Evolutionary conservation across 2,888 invertebrate species (phyloP).

Genomic region (Ennomos fuscantarius): DNA sequence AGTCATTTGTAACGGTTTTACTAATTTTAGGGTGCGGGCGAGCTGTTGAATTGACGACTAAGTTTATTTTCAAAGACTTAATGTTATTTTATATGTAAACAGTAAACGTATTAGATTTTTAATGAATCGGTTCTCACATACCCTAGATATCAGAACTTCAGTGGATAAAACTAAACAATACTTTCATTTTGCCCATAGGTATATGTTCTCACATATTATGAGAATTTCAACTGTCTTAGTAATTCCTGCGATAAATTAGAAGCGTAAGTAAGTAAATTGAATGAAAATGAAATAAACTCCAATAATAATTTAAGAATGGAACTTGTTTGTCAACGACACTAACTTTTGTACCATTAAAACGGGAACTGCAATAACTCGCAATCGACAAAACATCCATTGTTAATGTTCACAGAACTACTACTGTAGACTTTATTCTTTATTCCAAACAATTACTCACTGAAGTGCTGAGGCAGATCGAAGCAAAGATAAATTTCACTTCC

Average conservation of each 20-base stretch:
- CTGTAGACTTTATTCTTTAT: slow-evolving; percentile 29
- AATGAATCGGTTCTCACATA: no score
- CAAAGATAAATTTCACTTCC: slow-evolving; percentile 45
- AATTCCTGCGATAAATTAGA: no score
- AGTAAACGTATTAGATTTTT: no score
- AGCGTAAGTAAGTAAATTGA: no score
- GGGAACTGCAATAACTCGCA: slow-evolving; percentile 1
- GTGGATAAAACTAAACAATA: no score
- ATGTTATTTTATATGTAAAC: slow-evolving; percentile 19
- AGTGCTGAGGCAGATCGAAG: slow-evolving; percentile 49
- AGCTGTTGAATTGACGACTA: slow-evolving; percentile 25
- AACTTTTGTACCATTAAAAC: slow-evolving; percentile 12
- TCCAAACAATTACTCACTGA: slow-evolving; percentile 51
- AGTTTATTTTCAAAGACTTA: slow-evolving; percentile 11
- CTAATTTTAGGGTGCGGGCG: slow-evolving; percentile 37
- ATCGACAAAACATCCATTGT: slow-evolving; percentile 5
- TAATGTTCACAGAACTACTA: slow-evolving; percentile 12
- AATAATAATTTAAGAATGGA: no score
- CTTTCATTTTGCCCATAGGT: no score
- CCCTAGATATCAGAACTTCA: no score
- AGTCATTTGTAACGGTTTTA: slow-evolving; percentile 41
- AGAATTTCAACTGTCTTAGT: no score
- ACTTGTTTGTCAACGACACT: no score
- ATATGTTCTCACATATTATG: no score
- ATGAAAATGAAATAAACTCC: no score